These are phyloP conservation scores for Parauchenoglanis punctatus DNA, from an alignment of 2,797 vertebrate genomes.

Conservation along the genomic window DNA sequence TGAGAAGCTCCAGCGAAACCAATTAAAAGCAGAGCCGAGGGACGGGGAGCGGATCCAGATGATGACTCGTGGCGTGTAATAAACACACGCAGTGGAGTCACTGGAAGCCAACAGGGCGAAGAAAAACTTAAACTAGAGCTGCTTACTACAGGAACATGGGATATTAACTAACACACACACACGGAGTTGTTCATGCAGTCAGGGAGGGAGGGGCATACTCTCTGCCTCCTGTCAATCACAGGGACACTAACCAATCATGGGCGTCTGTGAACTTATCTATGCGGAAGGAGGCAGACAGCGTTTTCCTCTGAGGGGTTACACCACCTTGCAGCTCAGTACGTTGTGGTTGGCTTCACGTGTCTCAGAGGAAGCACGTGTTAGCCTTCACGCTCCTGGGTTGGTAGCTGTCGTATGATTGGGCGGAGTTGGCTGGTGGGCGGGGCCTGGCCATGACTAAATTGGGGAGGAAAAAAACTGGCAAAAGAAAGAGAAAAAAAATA, in stretches of 20 bases:
- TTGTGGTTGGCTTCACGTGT: not conserved
- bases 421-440: not conserved
- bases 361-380: not conserved
- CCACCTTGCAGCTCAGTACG: no score
- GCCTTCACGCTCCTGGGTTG: not conserved
- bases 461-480: not conserved
- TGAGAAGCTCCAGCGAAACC: conserved; percentile 55
- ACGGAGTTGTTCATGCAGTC: not conserved
- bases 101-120: not conserved
- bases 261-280: not conserved
- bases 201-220: not conserved
- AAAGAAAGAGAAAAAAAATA: not conserved
- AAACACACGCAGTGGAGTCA: conserved; percentile 42
- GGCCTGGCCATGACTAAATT: not conserved
- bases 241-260: not conserved
- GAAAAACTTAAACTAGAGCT: not conserved
- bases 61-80: conserved; percentile 54
- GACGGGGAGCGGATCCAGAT: conserved; percentile 41
- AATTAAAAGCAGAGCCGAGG: conserved; percentile 54
- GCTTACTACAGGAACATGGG: not conserved
- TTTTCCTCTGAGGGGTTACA: not conserved
- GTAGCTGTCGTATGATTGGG: not conserved
- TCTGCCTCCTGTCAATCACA: not conserved
- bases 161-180: not conserved
- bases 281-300: not conserved